Evolutionary conservation across 2,113 vertebrate genomes (phyloP).

Genomic region (Elgaria multicarinata): DNA sequence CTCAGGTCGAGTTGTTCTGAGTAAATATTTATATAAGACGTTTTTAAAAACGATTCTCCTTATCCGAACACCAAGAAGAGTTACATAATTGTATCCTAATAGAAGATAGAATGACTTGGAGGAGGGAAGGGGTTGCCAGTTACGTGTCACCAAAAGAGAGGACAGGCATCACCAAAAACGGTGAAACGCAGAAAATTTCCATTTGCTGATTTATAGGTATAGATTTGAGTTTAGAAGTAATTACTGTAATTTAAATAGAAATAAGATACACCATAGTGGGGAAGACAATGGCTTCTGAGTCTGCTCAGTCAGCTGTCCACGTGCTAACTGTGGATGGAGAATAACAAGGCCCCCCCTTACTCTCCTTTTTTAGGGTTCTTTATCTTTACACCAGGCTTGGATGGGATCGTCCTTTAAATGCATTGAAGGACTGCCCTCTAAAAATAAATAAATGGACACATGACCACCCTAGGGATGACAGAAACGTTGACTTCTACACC

Average conservation of each 20-base stretch:
- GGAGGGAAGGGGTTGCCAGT: background rate
- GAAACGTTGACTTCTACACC: too few relatives aligned
- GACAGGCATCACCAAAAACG: too few relatives aligned
- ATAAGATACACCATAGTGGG: too few relatives aligned
- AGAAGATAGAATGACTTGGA: background rate
- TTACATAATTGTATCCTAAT: background rate
- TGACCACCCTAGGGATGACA: background rate
- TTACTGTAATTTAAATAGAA: too few relatives aligned
- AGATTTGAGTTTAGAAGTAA: too few relatives aligned
- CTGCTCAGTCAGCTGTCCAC: too few relatives aligned
- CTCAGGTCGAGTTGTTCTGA: slow-evolving; percentile 17
- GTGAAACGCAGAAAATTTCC: too few relatives aligned
- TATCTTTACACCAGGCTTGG: background rate
- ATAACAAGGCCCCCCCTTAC: background rate
- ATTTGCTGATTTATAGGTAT: too few relatives aligned
- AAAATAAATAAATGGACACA: background rate
- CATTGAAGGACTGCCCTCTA: background rate
- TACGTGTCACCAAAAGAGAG: background rate
- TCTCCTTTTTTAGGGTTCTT: background rate
- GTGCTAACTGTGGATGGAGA: background rate
- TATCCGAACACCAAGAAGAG: background rate
- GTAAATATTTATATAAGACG: background rate
- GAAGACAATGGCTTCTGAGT: too few relatives aligned
- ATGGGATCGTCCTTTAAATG: background rate
- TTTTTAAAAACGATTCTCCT: too few relatives aligned